Percentiles rank a stretch among this genome's conserved stretches.
phyloP scores from a whole-genome alignment of 2,888 invertebrate species.

The Melangyna quadrimaculata region DNA sequence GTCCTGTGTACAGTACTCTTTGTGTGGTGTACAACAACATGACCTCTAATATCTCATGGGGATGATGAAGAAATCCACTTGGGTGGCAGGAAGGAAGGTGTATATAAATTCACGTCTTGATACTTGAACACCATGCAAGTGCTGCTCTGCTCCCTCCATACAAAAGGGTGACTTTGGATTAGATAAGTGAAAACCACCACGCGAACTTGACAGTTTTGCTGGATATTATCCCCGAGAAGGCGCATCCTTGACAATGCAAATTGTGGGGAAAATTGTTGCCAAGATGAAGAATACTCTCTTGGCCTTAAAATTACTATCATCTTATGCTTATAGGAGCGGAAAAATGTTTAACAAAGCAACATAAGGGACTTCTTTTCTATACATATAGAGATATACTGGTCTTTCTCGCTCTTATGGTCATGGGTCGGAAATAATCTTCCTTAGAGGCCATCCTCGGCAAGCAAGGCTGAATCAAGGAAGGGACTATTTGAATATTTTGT shows the following conservation, averaged over 20 bases:
- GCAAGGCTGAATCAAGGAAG: background rate
- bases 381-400: background rate
- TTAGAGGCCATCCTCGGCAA: background rate
- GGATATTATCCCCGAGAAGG: background rate
- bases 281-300: slow-evolving; percentile 52
- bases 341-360: slow-evolving; percentile 42
- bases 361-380: slow-evolving; percentile 24
- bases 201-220: slow-evolving; percentile 65
- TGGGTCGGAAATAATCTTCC: slow-evolving; percentile 24
- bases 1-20: background rate
- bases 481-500: slow-evolving; percentile 5
- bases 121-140: slow-evolving; percentile 41
- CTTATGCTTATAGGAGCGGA: slow-evolving; percentile 45
- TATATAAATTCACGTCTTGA: slow-evolving; percentile 58
- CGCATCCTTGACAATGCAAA: slow-evolving; percentile 68
- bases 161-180: slow-evolving; percentile 49
- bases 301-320: slow-evolving; percentile 34
- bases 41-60: slow-evolving; percentile 54
- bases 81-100: slow-evolving; percentile 58
- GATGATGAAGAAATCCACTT: slow-evolving; percentile 68
- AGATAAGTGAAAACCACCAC: slow-evolving; percentile 61
- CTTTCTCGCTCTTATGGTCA: background rate
- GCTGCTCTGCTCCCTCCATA: background rate
- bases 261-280: slow-evolving; percentile 13
- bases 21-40: slow-evolving; percentile 13